phyloP scores from a whole-genome alignment of 2,888 invertebrate genomes.

The Pinctada fucata region DNA sequence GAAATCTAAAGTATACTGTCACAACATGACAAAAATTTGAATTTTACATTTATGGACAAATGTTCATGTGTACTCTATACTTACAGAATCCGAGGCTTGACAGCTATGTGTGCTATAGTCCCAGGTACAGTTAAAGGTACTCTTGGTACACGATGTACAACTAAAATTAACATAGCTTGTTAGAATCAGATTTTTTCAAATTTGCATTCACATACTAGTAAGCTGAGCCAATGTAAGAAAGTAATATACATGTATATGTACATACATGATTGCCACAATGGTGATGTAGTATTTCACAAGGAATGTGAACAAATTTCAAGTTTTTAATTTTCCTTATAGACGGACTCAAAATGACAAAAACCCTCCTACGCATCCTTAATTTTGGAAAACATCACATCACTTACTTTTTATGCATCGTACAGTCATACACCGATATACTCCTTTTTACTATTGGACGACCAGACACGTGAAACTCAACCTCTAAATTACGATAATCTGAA shows the following conservation, averaged over 20 bases:
- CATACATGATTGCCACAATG: not conserved
- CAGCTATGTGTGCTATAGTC: constrained; percentile 96
- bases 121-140: constrained; percentile 99
- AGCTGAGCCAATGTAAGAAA: too few relatives aligned
- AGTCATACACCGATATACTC: constrained; percentile 66
- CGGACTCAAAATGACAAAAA: too few relatives aligned
- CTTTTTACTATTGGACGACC: constrained; percentile 67
- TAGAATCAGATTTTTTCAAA: too few relatives aligned
- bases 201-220: too few relatives aligned
- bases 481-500: constrained; percentile 64
- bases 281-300: not conserved
- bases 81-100: constrained; percentile 20
- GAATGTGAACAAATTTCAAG: not conserved
- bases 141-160: constrained; percentile 96
- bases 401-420: constrained; percentile 64
- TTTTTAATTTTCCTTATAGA: not conserved
- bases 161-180: constrained; percentile 53
- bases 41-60: too few relatives aligned
- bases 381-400: constrained; percentile 16
- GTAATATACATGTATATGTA: too few relatives aligned
- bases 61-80: too few relatives aligned
- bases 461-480: constrained; percentile 64
- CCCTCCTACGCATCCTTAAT: too few relatives aligned
- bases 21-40: too few relatives aligned
- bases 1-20: too few relatives aligned